These are phyloP conservation scores for Dicrostonyx torquatus DNA, from an alignment of 2,797 vertebrate genomes.

Conservation along the genomic window DNA sequence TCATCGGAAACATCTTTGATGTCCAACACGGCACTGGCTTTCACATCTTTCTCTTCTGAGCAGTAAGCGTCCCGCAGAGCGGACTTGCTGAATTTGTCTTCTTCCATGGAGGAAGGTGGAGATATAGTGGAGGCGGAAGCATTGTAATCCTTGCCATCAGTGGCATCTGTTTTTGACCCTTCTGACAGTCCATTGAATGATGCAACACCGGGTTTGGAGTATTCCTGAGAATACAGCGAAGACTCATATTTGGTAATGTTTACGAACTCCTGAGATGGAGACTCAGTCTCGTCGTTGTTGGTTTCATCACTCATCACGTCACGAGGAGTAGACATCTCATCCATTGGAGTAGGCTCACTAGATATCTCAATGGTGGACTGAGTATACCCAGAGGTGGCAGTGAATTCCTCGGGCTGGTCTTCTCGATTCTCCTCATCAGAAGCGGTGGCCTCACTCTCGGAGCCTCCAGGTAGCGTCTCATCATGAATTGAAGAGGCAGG, in stretches of 20 bases:
- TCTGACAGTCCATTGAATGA: slow-evolving; percentile 88
- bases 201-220: slow-evolving; percentile 87
- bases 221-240: slow-evolving; percentile 87
- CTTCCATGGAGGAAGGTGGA: slow-evolving; percentile 94
- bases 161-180: slow-evolving; percentile 93
- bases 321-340: slow-evolving; percentile 95
- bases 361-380: slow-evolving; percentile 96
- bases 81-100: slow-evolving; percentile 92
- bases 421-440: slow-evolving; percentile 96
- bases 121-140: slow-evolving; percentile 96
- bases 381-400: slow-evolving; percentile 92
- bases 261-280: slow-evolving; percentile 92
- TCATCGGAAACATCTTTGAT: slow-evolving; percentile 84
- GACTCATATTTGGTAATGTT: slow-evolving; percentile 89
- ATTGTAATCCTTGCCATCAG: slow-evolving; percentile 94
- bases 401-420: slow-evolving; percentile 93
- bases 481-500: slow-evolving; percentile 91
- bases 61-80: slow-evolving; percentile 85
- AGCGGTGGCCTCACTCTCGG: slow-evolving; percentile 91
- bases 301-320: slow-evolving; percentile 95
- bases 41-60: slow-evolving; percentile 80
- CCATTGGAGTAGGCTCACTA: slow-evolving; percentile 95
- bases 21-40: slow-evolving; percentile 79
- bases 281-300: slow-evolving; percentile 93
- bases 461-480: slow-evolving; percentile 91